Base-by-base conservation (phyloP, 2,888 invertebrate species). In the Teinopalpus imperialis region DNA sequence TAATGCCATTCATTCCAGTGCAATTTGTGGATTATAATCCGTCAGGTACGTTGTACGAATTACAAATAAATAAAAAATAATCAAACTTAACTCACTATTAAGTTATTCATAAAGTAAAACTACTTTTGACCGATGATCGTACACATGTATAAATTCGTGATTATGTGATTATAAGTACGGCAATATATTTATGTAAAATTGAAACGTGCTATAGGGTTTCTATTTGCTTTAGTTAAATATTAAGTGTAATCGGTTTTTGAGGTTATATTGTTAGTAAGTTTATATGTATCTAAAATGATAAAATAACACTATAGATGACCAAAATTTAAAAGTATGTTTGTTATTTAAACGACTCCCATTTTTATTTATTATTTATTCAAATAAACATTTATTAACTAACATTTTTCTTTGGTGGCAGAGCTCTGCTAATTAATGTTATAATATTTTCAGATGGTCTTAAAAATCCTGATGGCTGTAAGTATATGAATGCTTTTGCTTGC, bases 391-490 rank as follows among this genome's bases (percentile, higher is more conserved):
- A 0, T 14, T 21, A 32, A n/a, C 12, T 12, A 24, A 21, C n/a
- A 20, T 0, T 20, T 42, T 20, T 10, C 32, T 32, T 35, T 31
- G 24, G 27, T 27, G 32, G 8, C 20, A 10, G 16, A 20, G 21
- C 7, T 29, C 1, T 13, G 9, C 20, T 34, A 45, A 23, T 10
- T 10, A 29, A 16, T 14, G 4, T 13, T 20, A 2, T 41, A n/a
- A 36, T 7, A 30, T 24, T 47, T 47, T 41, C 46, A 47, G 46
- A 27, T 23, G 24, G 12, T 14, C 36, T 47, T 9, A 41, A 47
- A 24, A 47, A 47, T 24, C 46, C 46, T 1, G 46, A 47, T 30
- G 41, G 36, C 12, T 47, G 46, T 47, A 41, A 47, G 46, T 47
- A 36, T 24, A 6, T 5, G n/a, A 13, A 3, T 12, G 36, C 39